These are phyloP conservation scores for Anhinga rufa DNA, from an alignment of 2,113 vertebrate species.

Conservation along the genomic window DNA sequence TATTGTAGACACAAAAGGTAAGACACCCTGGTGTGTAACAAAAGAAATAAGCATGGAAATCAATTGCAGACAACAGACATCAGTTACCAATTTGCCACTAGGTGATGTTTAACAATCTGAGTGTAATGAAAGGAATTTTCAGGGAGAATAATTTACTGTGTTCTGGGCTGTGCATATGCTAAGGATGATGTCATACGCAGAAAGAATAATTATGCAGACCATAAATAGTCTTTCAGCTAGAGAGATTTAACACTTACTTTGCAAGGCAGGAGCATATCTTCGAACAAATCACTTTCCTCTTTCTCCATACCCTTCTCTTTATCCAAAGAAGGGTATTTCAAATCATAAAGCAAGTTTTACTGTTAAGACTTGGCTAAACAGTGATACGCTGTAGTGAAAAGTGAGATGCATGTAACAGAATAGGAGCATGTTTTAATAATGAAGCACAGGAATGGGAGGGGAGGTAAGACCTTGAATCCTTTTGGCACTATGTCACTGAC, in stretches of 20 bases:
- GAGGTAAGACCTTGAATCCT: background rate
- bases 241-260: background rate
- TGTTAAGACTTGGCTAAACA: background rate
- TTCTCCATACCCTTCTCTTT: background rate
- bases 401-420: background rate
- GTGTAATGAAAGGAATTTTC: slow-evolving; percentile 31
- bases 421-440: background rate
- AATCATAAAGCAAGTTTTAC: background rate
- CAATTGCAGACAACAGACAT: background rate
- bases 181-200: background rate
- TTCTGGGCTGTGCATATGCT: background rate
- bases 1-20: background rate
- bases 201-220: background rate
- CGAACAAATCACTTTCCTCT: background rate
- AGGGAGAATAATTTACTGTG: background rate
- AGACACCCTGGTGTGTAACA: background rate
- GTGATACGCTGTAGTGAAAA: background rate
- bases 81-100: slow-evolving; percentile 19
- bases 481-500: background rate
- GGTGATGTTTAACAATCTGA: slow-evolving; percentile 10
- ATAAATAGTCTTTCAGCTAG: background rate
- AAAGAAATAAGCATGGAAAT: background rate
- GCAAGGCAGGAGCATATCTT: background rate
- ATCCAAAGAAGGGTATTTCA: background rate
- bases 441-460: background rate